Conservation (phyloP, 2,888 invertebrate species). For the Dolichomitus sp. region DNA sequence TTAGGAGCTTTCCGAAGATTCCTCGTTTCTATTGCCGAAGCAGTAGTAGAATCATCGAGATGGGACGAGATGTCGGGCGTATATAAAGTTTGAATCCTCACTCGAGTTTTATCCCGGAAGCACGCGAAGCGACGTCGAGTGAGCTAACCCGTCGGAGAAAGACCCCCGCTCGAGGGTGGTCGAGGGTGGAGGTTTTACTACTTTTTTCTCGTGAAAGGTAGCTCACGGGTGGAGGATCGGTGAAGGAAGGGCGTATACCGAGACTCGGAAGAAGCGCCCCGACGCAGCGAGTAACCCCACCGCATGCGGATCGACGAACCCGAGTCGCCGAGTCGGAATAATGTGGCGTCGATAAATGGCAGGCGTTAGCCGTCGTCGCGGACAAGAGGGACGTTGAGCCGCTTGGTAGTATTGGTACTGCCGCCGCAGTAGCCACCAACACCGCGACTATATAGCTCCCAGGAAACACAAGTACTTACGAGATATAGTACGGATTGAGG, state of each 20-base stretch:
- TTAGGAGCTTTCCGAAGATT: not conserved
- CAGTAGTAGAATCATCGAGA: not conserved
- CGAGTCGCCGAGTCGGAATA: conserved; percentile 67
- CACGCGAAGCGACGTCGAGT: conserved; percentile 1
- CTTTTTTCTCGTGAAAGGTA: conserved; percentile 34
- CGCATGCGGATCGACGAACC: conserved; percentile 64
- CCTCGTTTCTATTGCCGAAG: not conserved
- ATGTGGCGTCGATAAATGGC: conserved; percentile 69
- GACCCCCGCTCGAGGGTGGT: conserved; percentile 11
- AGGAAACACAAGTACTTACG: not conserved
- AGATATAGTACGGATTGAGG: not conserved
- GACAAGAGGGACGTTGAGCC: conserved; percentile 26
- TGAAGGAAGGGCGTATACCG: not conserved
- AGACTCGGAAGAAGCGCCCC: conserved; percentile 28
- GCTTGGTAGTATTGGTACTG: not conserved
- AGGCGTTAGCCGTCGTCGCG: conserved; percentile 66
- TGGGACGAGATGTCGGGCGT: not conserved
- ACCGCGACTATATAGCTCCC: conserved; percentile 14
- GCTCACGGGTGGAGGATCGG: conserved; percentile 1
- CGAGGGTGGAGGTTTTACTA: conserved; percentile 19
- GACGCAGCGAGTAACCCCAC: conserved; percentile 29
- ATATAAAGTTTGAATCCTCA: conserved; percentile 51
- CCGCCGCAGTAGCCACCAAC: conserved; percentile 57
- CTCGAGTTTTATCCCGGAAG: conserved; percentile 48
- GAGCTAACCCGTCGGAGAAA: conserved; percentile 4